These are phyloP conservation scores for Muraenolepis orangiensis DNA, from an alignment of 2,797 vertebrate genomes.

Conservation along the genomic window DNA sequence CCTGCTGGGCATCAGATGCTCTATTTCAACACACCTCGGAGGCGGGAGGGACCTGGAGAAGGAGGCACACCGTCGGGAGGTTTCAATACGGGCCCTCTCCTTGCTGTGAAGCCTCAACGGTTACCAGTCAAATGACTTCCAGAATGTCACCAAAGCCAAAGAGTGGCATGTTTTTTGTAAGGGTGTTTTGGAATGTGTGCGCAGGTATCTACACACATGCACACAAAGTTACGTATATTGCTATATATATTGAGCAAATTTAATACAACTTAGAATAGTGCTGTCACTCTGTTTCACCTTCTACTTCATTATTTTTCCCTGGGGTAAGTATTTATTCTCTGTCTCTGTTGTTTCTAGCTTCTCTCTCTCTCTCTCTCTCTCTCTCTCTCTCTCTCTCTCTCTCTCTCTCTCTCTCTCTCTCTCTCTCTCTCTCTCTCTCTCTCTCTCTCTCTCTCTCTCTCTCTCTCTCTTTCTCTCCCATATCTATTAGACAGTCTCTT, in stretches of 20 bases:
- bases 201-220: too few species aligned
- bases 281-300: slow-evolving; percentile 15
- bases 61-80: background rate
- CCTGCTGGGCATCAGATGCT: background rate
- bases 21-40: background rate
- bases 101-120: background rate
- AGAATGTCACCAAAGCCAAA: background rate
- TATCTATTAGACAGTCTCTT: slow-evolving; percentile 42
- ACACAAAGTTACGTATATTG: background rate
- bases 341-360: slow-evolving; percentile 2
- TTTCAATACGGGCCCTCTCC: background rate
- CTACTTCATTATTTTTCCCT: slow-evolving; percentile 7
- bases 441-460: slow-evolving; percentile 21
- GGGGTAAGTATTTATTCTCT: slow-evolving; percentile 3
- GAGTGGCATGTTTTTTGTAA: background rate
- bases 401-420: slow-evolving; percentile 38
- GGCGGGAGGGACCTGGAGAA: background rate
- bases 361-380: too few species aligned
- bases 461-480: slow-evolving; percentile 31
- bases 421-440: slow-evolving; percentile 10
- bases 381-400: slow-evolving; percentile 22
- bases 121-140: background rate
- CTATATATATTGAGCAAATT: too few species aligned
- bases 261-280: background rate
- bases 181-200: background rate